Conservation (phyloP, 2,113 vertebrate species). For the Tringa solitaria region DNA sequence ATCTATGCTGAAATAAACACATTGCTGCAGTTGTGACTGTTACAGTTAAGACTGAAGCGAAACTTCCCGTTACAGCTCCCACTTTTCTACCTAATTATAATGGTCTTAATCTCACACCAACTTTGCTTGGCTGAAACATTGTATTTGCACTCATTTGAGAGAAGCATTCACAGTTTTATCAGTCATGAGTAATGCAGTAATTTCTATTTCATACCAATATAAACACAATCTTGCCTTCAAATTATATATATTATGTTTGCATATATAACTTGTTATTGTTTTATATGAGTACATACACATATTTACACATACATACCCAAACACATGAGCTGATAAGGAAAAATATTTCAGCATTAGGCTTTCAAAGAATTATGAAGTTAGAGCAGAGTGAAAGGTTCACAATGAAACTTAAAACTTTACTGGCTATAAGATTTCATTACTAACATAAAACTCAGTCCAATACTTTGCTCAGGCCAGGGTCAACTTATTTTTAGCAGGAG, state of each 20-base stretch:
- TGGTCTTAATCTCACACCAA: neutral
- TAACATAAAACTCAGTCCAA: conserved; percentile 30
- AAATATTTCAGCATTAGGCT: neutral
- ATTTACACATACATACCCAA: neutral
- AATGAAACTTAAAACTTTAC: conserved; percentile 38
- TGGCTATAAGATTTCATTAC: conserved; percentile 40
- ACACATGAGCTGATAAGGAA: conserved; percentile 28
- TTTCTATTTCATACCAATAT: neutral
- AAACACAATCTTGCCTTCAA: neutral
- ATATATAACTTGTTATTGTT: neutral
- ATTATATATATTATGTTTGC: neutral
- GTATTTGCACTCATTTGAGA: neutral
- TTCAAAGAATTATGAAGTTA: conserved; percentile 54
- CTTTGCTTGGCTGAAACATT: neutral
- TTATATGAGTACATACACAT: neutral
- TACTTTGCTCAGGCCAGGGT: neutral
- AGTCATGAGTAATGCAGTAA: neutral
- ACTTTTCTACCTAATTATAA: neutral
- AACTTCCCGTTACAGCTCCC: neutral
- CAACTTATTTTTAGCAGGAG: conserved; percentile 46
- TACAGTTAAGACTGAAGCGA: neutral
- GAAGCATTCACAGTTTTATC: conserved; percentile 1
- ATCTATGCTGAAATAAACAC: neutral
- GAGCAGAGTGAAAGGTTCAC: conserved; percentile 14
- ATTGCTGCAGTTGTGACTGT: neutral